Evolutionary conservation across 2,797 vertebrate genomes (phyloP).

Genomic region (Intellagama lesueurii): DNA sequence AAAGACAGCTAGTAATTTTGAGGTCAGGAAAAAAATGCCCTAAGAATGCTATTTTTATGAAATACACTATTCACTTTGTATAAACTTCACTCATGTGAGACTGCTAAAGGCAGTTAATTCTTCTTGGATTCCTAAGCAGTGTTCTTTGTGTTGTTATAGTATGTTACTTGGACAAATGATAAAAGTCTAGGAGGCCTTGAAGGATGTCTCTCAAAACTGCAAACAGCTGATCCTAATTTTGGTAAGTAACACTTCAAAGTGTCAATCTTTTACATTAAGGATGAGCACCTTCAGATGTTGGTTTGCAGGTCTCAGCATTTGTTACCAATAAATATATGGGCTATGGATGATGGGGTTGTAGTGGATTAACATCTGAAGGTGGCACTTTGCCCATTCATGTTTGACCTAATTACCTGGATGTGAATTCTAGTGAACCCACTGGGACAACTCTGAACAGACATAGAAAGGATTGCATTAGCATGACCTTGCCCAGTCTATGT

Average conservation of each 20-base stretch:
- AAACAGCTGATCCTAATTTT: slow-evolving; percentile 89
- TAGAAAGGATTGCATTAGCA: background rate
- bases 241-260: slow-evolving; percentile 77
- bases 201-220: slow-evolving; percentile 84
- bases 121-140: background rate
- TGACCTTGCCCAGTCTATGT: background rate
- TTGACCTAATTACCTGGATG: background rate
- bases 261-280: background rate
- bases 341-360: too few relatives aligned
- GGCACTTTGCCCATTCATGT: background rate
- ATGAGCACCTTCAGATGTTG: too few relatives aligned
- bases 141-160: slow-evolving; percentile 47
- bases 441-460: background rate
- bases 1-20: background rate
- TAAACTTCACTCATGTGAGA: background rate
- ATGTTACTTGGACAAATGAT: slow-evolving; percentile 85
- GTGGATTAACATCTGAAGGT: background rate
- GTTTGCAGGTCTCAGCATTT: too few relatives aligned
- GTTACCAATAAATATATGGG: too few relatives aligned
- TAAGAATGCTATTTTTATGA: background rate
- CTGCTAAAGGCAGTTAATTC: background rate
- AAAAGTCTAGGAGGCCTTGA: slow-evolving; percentile 89
- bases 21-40: background rate
- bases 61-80: background rate
- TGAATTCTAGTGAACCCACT: background rate